A percentile compares a stretch with the other conserved stretches of the same genome.
phyloP scores from a whole-genome alignment of 2,797 vertebrate species.

The Labroides dimidiatus region DNA sequence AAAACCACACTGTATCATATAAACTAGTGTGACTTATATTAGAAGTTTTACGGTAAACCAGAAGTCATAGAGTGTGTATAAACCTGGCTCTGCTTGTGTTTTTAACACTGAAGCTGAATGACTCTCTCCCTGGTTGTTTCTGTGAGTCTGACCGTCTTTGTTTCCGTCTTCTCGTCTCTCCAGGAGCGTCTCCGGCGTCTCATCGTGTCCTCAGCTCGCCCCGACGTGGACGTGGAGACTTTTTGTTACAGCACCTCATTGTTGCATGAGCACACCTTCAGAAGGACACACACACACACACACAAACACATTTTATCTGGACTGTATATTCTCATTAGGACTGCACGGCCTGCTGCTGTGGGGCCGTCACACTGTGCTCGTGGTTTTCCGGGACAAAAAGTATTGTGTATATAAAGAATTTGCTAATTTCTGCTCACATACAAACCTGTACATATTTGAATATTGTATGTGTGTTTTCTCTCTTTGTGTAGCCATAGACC shows the following conservation, averaged over 20 bases:
- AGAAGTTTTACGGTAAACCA: too few relatives aligned
- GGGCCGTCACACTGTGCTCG: conserved; percentile 42
- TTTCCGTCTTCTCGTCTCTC: neutral
- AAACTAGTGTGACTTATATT: too few relatives aligned
- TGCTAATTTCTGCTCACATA: conserved; percentile 78
- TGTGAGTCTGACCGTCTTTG: neutral
- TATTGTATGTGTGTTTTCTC: conserved; percentile 82
- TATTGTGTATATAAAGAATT: conserved; percentile 82
- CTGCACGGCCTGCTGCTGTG: conserved; percentile 38
- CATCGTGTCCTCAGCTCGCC: neutral
- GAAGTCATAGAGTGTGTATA: too few relatives aligned
- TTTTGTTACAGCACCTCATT: conserved; percentile 36
- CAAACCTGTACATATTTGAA: conserved; percentile 86
- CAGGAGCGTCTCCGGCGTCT: conserved; percentile 38
- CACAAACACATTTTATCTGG: conserved; percentile 42
- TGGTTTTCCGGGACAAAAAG: conserved; percentile 46
- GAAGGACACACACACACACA: conserved; percentile 56
- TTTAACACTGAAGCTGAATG: too few relatives aligned
- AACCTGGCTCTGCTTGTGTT: too few relatives aligned
- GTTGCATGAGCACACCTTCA: conserved; percentile 44
- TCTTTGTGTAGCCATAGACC: conserved; percentile 84
- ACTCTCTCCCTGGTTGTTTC: too few relatives aligned
- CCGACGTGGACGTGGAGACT: conserved; percentile 41
- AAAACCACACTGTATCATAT: too few relatives aligned
- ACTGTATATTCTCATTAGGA: conserved; percentile 63